These are phyloP conservation scores for Zosterops borbonicus DNA, from an alignment of 2,113 vertebrate genomes.

Conservation along the genomic window DNA sequence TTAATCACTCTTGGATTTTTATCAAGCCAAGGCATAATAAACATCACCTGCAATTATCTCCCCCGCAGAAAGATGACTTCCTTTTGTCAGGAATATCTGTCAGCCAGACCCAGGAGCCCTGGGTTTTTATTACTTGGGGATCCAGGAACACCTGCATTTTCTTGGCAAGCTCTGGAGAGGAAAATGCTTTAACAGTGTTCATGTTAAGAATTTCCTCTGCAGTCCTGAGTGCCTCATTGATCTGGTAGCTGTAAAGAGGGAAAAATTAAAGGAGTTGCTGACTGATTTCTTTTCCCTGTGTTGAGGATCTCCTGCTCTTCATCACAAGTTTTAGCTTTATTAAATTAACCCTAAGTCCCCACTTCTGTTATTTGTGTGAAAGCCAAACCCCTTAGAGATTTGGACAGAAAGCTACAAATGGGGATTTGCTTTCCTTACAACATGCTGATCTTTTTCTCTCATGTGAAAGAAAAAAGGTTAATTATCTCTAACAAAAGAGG, in stretches of 20 bases:
- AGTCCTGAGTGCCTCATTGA: neutral
- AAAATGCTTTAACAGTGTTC: neutral
- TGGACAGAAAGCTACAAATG: neutral
- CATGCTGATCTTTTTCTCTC: neutral
- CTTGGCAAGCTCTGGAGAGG: constrained; percentile 14
- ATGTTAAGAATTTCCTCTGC: constrained; percentile 1
- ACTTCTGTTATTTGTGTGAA: neutral
- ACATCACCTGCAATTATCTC: constrained; percentile 22
- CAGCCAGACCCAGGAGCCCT: neutral
- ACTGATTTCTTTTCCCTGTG: neutral
- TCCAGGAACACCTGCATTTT: constrained; percentile 28
- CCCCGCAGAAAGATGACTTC: neutral
- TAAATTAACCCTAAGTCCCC: neutral
- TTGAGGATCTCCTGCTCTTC: neutral
- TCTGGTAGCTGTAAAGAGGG: neutral
- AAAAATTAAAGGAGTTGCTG: neutral
- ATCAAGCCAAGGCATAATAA: constrained; percentile 27
- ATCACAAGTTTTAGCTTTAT: neutral
- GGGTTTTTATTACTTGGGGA: neutral
- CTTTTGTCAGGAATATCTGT: constrained; percentile 22
- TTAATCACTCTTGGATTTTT: constrained; percentile 42
- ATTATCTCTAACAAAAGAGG: neutral
- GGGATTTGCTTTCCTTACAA: neutral
- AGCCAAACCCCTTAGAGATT: neutral
- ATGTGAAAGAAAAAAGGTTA: neutral